Evolutionary conservation across 2,888 invertebrate species (phyloP).

Genomic region (Noctua janthe): DNA sequence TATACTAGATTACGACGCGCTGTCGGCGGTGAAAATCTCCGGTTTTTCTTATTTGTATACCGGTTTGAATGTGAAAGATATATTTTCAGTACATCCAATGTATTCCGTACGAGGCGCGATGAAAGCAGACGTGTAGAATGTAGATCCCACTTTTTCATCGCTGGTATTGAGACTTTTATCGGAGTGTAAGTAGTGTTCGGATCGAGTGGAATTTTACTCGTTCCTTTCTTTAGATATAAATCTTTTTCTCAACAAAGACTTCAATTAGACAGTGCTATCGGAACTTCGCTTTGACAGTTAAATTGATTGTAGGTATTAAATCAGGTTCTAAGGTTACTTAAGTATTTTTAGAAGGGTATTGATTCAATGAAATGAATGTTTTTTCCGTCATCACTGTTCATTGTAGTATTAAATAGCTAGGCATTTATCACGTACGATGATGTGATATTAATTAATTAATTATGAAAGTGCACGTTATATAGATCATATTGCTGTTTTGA

Average conservation of each 20-base stretch:
- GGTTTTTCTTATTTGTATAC: conserved; percentile 41
- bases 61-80: conserved; percentile 39
- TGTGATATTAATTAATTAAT: conserved; percentile 11
- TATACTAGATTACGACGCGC: conserved; percentile 29
- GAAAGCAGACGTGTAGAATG: conserved; percentile 14
- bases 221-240: conserved; percentile 11
- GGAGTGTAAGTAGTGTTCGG: conserved; percentile 11
- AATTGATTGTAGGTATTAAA: conserved; percentile 31
- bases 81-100: conserved; percentile 39
- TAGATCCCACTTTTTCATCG: conserved; percentile 36
- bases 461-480: conserved; percentile 10
- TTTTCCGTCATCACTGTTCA: background rate
- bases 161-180: conserved; percentile 26
- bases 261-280: conserved; percentile 38
- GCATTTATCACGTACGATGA: background rate
- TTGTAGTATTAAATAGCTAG: background rate
- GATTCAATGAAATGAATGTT: conserved; percentile 2
- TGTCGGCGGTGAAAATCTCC: conserved; percentile 37
- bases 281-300: conserved; percentile 32
- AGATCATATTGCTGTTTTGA: conserved; percentile 17
- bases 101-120: conserved; percentile 21
- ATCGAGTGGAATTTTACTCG: background rate
- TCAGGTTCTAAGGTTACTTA: conserved; percentile 17
- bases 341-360: conserved; percentile 8
- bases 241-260: conserved; percentile 36